phyloP scores from a whole-genome alignment of 2,888 invertebrate genomes.

The Hirtodrosophila cameraria region DNA sequence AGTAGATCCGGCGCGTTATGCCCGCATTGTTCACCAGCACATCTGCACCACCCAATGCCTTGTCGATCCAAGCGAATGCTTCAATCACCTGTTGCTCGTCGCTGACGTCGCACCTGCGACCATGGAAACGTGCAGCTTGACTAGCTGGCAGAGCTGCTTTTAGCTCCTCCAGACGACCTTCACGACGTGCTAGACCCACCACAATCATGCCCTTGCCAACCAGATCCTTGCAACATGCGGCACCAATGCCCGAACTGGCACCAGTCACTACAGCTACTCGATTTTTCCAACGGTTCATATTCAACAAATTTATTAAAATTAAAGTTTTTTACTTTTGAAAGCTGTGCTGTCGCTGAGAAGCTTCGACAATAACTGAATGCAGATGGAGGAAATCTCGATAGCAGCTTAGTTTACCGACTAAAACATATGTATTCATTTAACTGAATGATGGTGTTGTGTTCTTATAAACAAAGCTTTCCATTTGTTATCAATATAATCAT shows the following conservation, averaged over 20 bases:
- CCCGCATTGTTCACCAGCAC: constrained; percentile 86
- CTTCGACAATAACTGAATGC: no score
- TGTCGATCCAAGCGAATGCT: constrained; percentile 85
- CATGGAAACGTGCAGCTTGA: constrained; percentile 76
- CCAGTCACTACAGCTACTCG: constrained; percentile 72
- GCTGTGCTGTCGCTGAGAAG: no score
- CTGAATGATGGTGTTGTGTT: no score
- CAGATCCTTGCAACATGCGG: constrained; percentile 53
- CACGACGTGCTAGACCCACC: constrained; percentile 85
- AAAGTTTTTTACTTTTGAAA: no score
- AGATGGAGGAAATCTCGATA: no score
- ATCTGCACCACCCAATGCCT: constrained; percentile 85
- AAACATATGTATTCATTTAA: no score
- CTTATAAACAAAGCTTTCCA: no score
- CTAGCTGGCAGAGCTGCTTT: constrained; percentile 51
- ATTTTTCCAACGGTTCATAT: constrained; percentile 66
- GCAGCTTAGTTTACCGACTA: no score
- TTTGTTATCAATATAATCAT: no score
- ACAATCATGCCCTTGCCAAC: constrained; percentile 68
- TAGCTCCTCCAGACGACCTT: constrained; percentile 81
- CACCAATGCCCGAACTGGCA: constrained; percentile 71
- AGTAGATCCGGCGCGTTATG: constrained; percentile 26
- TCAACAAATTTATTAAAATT: not conserved
- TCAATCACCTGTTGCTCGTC: constrained; percentile 85
- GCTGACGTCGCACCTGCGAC: constrained; percentile 85